Evolutionary conservation across 2,113 vertebrate species (phyloP).

Genomic region (Phylloscopus whistleri): DNA sequence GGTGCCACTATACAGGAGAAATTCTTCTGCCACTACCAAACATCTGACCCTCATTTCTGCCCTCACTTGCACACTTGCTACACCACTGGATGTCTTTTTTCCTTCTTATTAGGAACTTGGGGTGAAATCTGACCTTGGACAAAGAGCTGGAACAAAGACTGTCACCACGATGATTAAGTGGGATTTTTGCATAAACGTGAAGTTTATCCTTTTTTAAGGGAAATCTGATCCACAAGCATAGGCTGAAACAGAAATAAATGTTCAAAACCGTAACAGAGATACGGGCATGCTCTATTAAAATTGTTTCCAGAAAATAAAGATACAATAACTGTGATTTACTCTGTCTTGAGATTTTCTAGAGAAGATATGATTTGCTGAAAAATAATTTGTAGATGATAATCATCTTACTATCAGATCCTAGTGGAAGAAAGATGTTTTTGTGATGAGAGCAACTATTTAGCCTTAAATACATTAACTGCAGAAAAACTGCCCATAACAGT

Average conservation of each 20-base stretch:
- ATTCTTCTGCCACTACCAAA: background rate
- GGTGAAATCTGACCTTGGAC: constrained; percentile 11
- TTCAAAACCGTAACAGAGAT: background rate
- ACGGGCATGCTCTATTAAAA: background rate
- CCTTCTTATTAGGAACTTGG: background rate
- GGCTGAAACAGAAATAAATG: background rate
- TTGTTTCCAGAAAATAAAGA: background rate
- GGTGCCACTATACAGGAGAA: background rate
- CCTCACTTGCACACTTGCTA: background rate
- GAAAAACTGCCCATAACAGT: background rate
- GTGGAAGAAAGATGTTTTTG: background rate
- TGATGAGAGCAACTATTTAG: background rate
- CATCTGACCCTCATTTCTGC: background rate
- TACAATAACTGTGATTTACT: background rate
- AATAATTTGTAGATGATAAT: background rate
- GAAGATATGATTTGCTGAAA: background rate
- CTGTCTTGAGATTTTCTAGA: background rate
- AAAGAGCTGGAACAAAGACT: constrained; percentile 29
- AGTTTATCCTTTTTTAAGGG: constrained; percentile 10
- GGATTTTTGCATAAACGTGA: background rate
- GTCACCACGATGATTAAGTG: constrained; percentile 24
- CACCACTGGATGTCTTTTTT: background rate
- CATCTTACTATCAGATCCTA: background rate
- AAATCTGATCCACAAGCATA: constrained; percentile 15
- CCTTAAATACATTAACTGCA: background rate